phyloP scores from a whole-genome alignment of 2,888 invertebrate species.

The Parthenolecanium corni region DNA sequence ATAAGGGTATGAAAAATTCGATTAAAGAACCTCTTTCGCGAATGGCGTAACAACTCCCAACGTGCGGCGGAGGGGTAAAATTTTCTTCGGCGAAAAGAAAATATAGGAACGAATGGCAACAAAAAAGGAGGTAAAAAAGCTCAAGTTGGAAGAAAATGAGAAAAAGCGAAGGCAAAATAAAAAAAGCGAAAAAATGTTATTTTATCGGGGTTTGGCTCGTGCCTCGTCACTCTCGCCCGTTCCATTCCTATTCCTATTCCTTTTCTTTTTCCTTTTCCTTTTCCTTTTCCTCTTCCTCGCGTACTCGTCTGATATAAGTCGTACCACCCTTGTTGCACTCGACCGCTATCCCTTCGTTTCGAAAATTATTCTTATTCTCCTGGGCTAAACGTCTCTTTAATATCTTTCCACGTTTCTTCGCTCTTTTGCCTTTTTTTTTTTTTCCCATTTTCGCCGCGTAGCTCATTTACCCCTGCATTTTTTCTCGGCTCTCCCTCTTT shows the following conservation, averaged over 20 bases:
- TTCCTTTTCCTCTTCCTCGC: too few relatives aligned
- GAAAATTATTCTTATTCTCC: constrained; percentile 3
- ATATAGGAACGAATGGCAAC: too few relatives aligned
- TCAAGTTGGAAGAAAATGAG: too few relatives aligned
- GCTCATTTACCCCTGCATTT: constrained; percentile 17
- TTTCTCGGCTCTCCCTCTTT: too few relatives aligned
- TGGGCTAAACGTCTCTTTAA: constrained; percentile 26
- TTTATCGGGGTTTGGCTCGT: too few relatives aligned
- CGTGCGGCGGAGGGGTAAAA: constrained; percentile 5
- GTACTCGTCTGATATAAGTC: too few relatives aligned
- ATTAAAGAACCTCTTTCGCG: constrained; percentile 12
- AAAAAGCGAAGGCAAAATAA: too few relatives aligned
- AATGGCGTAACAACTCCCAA: too few relatives aligned
- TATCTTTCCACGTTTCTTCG: constrained; percentile 10
- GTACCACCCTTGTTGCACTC: too few relatives aligned
- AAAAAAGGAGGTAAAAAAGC: too few relatives aligned
- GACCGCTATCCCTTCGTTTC: background rate
- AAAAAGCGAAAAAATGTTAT: too few relatives aligned
- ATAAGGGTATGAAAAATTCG: too few relatives aligned
- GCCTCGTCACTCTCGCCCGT: background rate
- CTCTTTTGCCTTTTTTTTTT: background rate
- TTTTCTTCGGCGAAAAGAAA: background rate
- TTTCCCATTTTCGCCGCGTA: constrained; percentile 16
- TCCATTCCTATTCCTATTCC: background rate
- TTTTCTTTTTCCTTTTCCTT: background rate